Evolutionary conservation across 2,797 vertebrate genomes (phyloP).

Genomic region (Hyperoplus lanceolatus): DNA sequence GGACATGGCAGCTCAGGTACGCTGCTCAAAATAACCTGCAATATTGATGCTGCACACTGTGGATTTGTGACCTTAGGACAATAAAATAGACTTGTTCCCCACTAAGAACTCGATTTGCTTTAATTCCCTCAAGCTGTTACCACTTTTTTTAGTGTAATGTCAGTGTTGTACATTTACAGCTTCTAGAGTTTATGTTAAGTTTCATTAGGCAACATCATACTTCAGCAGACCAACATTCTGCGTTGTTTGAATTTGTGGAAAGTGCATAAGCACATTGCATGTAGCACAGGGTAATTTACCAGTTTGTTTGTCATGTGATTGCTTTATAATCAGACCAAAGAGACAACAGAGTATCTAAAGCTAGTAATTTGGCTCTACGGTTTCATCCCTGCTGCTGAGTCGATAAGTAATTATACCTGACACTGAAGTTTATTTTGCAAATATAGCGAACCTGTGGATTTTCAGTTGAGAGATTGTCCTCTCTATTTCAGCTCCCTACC

Average conservation of each 20-base stretch:
- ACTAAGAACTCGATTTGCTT: constrained; percentile 14
- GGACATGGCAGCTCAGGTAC: constrained; percentile 98
- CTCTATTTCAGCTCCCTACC: not conserved
- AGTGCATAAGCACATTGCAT: not conserved
- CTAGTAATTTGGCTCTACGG: not conserved
- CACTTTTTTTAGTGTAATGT: constrained; percentile 21
- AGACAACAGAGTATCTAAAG: not conserved
- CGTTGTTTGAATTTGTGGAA: not conserved
- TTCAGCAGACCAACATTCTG: too few relatives aligned
- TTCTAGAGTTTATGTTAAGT: not conserved
- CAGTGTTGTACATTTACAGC: constrained; percentile 1
- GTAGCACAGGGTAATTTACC: not conserved
- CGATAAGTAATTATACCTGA: not conserved
- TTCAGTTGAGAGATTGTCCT: not conserved
- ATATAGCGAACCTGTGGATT: not conserved
- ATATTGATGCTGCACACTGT: not conserved
- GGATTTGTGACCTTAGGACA: not conserved
- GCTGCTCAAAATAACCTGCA: not conserved
- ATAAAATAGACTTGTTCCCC: not conserved
- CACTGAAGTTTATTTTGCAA: constrained; percentile 1
- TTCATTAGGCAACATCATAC: not conserved
- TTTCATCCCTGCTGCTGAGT: constrained; percentile 8
- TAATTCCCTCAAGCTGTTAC: constrained; percentile 27
- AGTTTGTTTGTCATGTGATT: not conserved
- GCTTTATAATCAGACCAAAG: not conserved